Base-by-base conservation (phyloP, 2,113 vertebrate genomes). In the Prunella himalayana region DNA sequence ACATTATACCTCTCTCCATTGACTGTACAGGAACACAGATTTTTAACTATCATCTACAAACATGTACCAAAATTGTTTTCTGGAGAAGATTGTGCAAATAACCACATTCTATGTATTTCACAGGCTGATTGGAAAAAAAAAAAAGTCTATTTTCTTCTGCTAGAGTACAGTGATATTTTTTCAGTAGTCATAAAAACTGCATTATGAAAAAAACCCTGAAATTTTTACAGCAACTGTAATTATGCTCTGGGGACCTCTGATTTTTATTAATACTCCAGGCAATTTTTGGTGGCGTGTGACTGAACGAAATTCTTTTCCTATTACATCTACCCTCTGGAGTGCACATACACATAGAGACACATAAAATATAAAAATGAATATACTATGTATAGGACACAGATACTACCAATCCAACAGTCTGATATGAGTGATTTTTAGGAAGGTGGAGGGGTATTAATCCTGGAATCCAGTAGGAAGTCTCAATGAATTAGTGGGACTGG, bases 361-460 rank as follows among this genome's bases (percentile, higher is more conserved):
- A 66, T 7, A 86, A 51, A 82, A 73, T 37, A 71, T 28, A 60
- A n/a, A 77, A 81, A 71, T 14, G 2, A 70, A 31, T 50, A 30
- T 31, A 54, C 13, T 47, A 13, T 16, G 2, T 45, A 21, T 20
- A 71, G 3, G 35, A 14, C 81, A 64, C 20, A 61, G 9, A 11
- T 80, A 28, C 22, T 49, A 42, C 5, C 5, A 8, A 33, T 15
- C 30, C 53, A 5, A 22, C 8, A 88, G 33, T n/a, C 7, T 82
- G 25, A 65, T 56, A 42, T 25, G 13, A 80, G 2, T 30, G 16
- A 65, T 50, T 33, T 85, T 82, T 59, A 69, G 37, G 24, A 65
- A 50, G 13, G 20, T 31, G 4, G 9, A 13, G 12, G 17, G 1
- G 0, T 54, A 70, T 9, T 9, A 59, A 10, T 47, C 13, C 20